phyloP scores from a whole-genome alignment of 2,797 vertebrate genomes.

The Avahi laniger region DNA sequence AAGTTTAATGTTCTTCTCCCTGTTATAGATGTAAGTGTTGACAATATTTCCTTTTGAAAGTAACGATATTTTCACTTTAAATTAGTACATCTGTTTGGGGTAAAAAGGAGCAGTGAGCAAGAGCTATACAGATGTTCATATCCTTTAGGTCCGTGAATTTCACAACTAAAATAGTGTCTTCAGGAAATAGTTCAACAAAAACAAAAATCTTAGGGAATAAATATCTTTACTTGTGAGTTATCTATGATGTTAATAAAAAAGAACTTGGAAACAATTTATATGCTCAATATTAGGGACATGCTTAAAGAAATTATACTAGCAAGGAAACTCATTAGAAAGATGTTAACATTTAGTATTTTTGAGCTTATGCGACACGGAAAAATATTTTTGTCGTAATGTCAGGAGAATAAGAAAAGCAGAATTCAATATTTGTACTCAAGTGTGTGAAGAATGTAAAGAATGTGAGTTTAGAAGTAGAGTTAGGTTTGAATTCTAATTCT shows the following conservation, averaged over 20 bases:
- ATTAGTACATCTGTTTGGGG: slow-evolving; percentile 7
- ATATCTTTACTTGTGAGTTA: not conserved
- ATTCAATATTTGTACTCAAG: not conserved
- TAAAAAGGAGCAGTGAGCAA: not conserved
- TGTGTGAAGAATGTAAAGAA: not conserved
- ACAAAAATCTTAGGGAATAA: not conserved
- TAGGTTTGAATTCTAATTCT: not conserved
- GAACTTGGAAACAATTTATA: not conserved
- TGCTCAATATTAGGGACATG: not conserved
- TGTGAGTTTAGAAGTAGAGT: not conserved
- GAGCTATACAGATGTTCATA: not conserved
- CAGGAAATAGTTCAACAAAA: slow-evolving; percentile 37
- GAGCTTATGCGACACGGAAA: not conserved
- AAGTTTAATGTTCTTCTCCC: not conserved
- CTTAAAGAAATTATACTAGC: not conserved
- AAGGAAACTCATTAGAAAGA: not conserved
- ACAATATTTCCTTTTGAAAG: slow-evolving; percentile 1
- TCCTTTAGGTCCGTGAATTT: not conserved
- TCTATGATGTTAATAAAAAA: not conserved
- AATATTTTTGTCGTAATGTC: slow-evolving; percentile 13
- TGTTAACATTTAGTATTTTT: slow-evolving; percentile 36
- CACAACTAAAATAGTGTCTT: not conserved
- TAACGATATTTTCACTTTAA: slow-evolving; percentile 55
- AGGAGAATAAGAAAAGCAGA: not conserved
- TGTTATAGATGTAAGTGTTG: not conserved